Percentiles rank a stretch among this genome's conserved stretches.
Conservation (phyloP, 1,140 invertebrate species). For the Heliconius eleuchia region DNA sequence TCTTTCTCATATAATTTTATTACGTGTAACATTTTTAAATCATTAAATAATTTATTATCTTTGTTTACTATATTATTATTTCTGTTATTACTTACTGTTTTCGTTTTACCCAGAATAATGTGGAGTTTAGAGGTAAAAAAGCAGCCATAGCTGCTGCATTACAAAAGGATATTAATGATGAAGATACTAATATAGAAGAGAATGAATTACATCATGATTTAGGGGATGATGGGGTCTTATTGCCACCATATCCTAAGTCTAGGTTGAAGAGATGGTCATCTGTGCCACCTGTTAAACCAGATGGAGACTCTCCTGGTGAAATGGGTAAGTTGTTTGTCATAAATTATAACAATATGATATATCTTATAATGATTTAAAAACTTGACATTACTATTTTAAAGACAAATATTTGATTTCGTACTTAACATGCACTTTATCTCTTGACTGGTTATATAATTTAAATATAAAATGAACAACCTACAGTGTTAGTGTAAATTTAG, state of each 20-base stretch:
- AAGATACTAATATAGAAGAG: slow-evolving; percentile 68
- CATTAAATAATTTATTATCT: too few species aligned
- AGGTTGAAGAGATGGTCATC: slow-evolving; percentile 87
- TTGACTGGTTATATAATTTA: slow-evolving; percentile 8
- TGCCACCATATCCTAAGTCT: slow-evolving; percentile 68
- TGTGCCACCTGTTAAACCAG: slow-evolving; percentile 85
- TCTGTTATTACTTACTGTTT: slow-evolving; percentile 5
- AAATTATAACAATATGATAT: too few species aligned
- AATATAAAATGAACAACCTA: slow-evolving; percentile 2
- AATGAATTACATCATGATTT: slow-evolving; percentile 68
- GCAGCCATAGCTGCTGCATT: slow-evolving; percentile 75
- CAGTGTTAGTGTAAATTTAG: not conserved
- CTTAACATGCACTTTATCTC: not conserved
- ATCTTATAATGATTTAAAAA: not conserved
- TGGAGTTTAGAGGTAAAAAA: slow-evolving; percentile 70
- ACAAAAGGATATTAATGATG: slow-evolving; percentile 62
- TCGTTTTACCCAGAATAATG: slow-evolving; percentile 36
- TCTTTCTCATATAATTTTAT: not conserved
- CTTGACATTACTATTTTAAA: not conserved
- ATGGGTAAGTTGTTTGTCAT: slow-evolving; percentile 83
- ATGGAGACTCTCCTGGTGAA: slow-evolving; percentile 91
- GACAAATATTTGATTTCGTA: not conserved
- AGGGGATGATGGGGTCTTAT: slow-evolving; percentile 58
- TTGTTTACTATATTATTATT: not conserved
- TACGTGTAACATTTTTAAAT: not conserved